These are phyloP conservation scores for Sebastes itinus DNA, from an alignment of 2,797 vertebrate genomes.

Conservation along the genomic window DNA sequence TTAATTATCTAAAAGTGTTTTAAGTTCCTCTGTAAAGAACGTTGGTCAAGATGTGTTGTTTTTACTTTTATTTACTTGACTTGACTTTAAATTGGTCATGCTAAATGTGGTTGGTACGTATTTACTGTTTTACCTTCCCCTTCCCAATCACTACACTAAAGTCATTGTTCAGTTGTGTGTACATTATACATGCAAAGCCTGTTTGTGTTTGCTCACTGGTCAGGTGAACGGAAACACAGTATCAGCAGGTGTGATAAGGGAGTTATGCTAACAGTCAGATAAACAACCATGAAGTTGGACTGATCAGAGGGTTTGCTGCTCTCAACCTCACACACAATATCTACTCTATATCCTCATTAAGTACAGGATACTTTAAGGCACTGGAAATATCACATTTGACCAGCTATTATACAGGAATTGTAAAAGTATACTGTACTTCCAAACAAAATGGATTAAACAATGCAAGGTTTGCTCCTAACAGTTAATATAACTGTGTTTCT, in stretches of 20 bases:
- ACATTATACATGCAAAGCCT: not conserved
- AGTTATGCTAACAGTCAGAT: not conserved
- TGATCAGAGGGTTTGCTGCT: not conserved
- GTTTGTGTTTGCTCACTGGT: constrained; percentile 30
- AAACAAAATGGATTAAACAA: not conserved
- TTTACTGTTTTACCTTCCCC: not conserved
- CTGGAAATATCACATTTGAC: not conserved
- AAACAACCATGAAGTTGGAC: not conserved
- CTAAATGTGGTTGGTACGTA: not conserved
- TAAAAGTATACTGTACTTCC: not conserved
- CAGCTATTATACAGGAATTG: not conserved
- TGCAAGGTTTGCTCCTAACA: not conserved
- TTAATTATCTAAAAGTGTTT: constrained; percentile 6
- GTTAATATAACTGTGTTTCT: not conserved
- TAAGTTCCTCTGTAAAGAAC: not conserved
- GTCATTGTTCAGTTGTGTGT: constrained; percentile 11
- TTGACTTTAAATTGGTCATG: not conserved
- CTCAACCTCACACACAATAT: not conserved
- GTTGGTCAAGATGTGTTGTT: not conserved
- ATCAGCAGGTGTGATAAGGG: constrained; percentile 32
- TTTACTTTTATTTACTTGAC: not conserved
- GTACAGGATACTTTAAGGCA: too few relatives aligned
- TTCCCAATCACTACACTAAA: not conserved
- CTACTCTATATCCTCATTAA: not conserved
- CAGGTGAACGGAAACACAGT: constrained; percentile 24